Base-by-base conservation (phyloP, 2,888 invertebrate species). In the Drosophila mimica region DNA sequence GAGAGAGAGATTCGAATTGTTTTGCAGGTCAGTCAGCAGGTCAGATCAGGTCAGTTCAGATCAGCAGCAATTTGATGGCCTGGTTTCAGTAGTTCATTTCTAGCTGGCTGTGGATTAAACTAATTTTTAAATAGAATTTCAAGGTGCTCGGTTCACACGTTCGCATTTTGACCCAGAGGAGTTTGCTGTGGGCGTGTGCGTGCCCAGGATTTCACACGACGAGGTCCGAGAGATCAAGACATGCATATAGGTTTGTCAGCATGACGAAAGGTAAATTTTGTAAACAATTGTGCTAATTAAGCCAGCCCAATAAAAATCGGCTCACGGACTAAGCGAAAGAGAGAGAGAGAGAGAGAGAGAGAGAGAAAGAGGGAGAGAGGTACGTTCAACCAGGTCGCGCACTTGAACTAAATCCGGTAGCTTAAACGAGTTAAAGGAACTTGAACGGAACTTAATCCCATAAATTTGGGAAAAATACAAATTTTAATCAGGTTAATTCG, bases 241-340 rank as follows among this genome's bases (percentile, higher is more conserved):
- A 20, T 46, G 20, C 46, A 28, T 25, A 28, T 36, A 43, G 57
- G 59, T 48, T 36, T 28, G 20, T 28, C 68, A 60, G 88, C 88
- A 88, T 88, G 88, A 91, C 87, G 90, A 89, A 91, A 91, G 91
- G 89, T 81, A 91, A 87, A 91, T 86, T 88, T 91, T 91, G 91
- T 90, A 90, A 91, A 91, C 91, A 91, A 91, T 92, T 91, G 91
- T 75, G 70, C 84, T 91, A 92, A 92, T 91, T 91, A 90, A 91
- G 81, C 88, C 83, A 86, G 81, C 80, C 90, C 81, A 87, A 84
- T 88, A 90, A 89, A 89, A 90, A 76, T 77, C 76, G 83, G 88
- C 76, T 86, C 86, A 83, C 53, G 54, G 72, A 61, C 25, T 46
- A 46, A 4, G 46, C n/a, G 28, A 36, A 28, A 36, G 11, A 53